Evolutionary conservation across 2,888 invertebrate genomes (phyloP), one percentile per base, ranked within the genome.

Genomic region (Choristoneura rosaceana): DNA sequence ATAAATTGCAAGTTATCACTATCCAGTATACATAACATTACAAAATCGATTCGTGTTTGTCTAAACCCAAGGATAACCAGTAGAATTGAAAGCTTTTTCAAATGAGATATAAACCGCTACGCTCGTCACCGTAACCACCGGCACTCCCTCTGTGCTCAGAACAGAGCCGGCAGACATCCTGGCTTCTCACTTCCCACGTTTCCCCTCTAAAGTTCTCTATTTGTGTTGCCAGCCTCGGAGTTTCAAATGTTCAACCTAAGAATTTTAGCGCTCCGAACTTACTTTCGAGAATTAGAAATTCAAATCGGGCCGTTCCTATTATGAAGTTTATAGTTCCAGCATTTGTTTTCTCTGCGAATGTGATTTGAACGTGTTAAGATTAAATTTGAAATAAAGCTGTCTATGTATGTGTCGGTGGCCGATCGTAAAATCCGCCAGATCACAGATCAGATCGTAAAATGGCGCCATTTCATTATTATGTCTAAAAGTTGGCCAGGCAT

Each of bases 271-370:
- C 45, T 77, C 76, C 77, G 78, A 81, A 78, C 78, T 77, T 80
- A 82, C 85, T 84, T 84, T 84, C 82, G 81, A 74, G 74, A 76
- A 87, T 89, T 87, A 86, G 88, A 87, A 89, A 79, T 88, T 84
- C 83, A 88, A 87, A 89, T 89, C 75, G 75, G 61, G 43, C 73
- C 33, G 59, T 34, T 33, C 58, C 58, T 34, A 45, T 14, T 14
- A 64, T 41, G 50, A 41, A 66, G 52, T 71, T 71, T 58, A 10
- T 15, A 68, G 63, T 68, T 61, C 60, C 4, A 14, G 58, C 61
- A n/a, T 45, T 62, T 67, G 62, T 25, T 62, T 71, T 60, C 50
- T 33, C 43, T 69, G 62, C 50, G 41, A 55, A 25, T 25, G 52
- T 52, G 17, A 52, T 52, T 17, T n/a, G 50, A 25, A 10, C 25